Base-by-base conservation (phyloP, 2,888 invertebrate genomes). In the Dasypolia templi region DNA sequence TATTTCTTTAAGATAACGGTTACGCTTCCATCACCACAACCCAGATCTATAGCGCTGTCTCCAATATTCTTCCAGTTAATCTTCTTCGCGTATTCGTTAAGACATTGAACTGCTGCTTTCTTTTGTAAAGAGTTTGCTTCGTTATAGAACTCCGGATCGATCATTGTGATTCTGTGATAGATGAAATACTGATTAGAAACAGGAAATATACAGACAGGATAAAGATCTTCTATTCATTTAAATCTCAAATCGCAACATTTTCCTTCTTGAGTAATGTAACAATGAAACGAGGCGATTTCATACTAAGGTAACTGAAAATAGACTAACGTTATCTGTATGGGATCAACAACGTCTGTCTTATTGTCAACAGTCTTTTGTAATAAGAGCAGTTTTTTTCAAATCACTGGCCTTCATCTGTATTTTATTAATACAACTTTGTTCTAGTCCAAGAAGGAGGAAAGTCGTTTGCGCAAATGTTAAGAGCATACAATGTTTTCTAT, bases 21-120 rank as follows among this genome's bases (percentile, higher is more conserved):
- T 22, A 98, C 97, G 87, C 97, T 97, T 0, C 98, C 98, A 44
- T 97, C 97, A 0, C 98, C 98, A 75, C 97, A 97, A 0, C 98
- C 98, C 29, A 98, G 95, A 86, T 82, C 86, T 46, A 97, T 87
- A 26, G 97, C 89, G 9, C 92, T 91, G 59, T 93, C 91, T 55
- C 79, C 86, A 72, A 95, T 94, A 19, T 91, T 84, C 62, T 94
- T 94, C 97, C 97, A 97, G 71, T 96, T 93, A 51, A 97, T 92
- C 80, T 95, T 92, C 32, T 94, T 91, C 14, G 96, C 92, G 89
- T 97, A 97, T 87, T 97, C 97, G n/a, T 97, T 96, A 49, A 98
- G 91, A 7, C 97, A 96, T 77, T 97, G 96, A 5, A 95, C 90
- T 17, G 93, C 92, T 68, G 92, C 91, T 44, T 96, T 95, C 70